Base-by-base conservation (phyloP, 2,888 invertebrate species). In the Carabus problematicus region DNA sequence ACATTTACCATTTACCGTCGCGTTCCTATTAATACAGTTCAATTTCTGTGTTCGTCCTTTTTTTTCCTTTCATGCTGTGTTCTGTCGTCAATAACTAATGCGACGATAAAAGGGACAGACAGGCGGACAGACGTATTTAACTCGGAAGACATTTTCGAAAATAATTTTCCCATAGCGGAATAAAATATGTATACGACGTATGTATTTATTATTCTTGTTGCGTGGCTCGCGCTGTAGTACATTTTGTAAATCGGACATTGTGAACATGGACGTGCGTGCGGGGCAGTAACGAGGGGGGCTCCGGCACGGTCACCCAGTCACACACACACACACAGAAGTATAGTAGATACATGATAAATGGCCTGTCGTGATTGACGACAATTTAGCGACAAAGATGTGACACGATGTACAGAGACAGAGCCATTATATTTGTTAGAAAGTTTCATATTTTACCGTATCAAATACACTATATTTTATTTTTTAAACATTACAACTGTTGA, bases 131-230 rank as follows among this genome's bases (percentile, higher is more conserved):
- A 29, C 29, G 29, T 19, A 12, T 52, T 52, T 52, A 52, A 16
- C 18, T 52, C 12, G 18, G 54, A 67, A 67, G 42, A 78, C 77
- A 78, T 79, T 76, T 76, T 78, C 76, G n/a, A 77, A 78, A 78
- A 78, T 79, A 74, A 77, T 77, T 76, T 78, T 78, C 78, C 77
- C 78, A 77, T 78, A 77, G 72, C 74, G 69, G 64, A 70, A 78
- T 79, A 76, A 78, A 79, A 78, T 78, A 79, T 79, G 75, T 77
- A 77, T 75, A 74, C 73, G 74, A 74, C 73, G 77, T 77, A 75
- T 75, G 74, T 75, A 67, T 67, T 67, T 67, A 67, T 67, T 67
- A 67, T 67, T 67, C 67, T 60, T 40, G 42, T 52, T 67, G 67
- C 67, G 67, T 66, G 58, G 56, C 49, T 52, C 16, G 16, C 45